A percentile compares a stretch with the other conserved stretches of the same genome.
phyloP scores from a whole-genome alignment of 2,888 invertebrate genomes.

The Megalurothrips usitatus region DNA sequence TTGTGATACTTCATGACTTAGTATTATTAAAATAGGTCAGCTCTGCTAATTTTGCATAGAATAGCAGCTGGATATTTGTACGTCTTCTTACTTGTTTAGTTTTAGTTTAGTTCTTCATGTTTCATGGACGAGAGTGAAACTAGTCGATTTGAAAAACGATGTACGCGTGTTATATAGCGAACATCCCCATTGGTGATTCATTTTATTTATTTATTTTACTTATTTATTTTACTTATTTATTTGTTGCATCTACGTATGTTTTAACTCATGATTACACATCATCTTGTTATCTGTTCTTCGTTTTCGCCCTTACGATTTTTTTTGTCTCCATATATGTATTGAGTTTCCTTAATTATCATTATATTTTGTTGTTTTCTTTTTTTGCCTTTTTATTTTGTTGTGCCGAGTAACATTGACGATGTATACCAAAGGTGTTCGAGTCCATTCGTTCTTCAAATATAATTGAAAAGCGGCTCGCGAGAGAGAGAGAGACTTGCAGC shows the following conservation, averaged over 20 bases:
- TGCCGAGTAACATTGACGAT: background rate
- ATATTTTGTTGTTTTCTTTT: background rate
- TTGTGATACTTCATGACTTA: slow-evolving; percentile 25
- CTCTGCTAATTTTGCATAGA: slow-evolving; percentile 15
- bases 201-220: slow-evolving; percentile 25
- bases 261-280: background rate
- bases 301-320: background rate
- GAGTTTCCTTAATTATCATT: background rate
- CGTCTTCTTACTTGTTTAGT: background rate
- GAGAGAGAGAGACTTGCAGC: background rate
- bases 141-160: slow-evolving; percentile 32
- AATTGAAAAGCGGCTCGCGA: background rate
- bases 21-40: slow-evolving; percentile 7
- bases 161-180: background rate
- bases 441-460: background rate
- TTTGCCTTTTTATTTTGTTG: background rate
- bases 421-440: background rate
- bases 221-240: slow-evolving; percentile 26
- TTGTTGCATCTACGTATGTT: background rate
- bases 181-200: background rate
- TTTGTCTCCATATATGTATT: background rate
- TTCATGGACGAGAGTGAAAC: slow-evolving; percentile 35
- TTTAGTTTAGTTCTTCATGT: slow-evolving; percentile 29
- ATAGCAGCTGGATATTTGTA: background rate
- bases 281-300: background rate